Conservation (phyloP, 1,140 invertebrate genomes). For the Archivesica marissinica region DNA sequence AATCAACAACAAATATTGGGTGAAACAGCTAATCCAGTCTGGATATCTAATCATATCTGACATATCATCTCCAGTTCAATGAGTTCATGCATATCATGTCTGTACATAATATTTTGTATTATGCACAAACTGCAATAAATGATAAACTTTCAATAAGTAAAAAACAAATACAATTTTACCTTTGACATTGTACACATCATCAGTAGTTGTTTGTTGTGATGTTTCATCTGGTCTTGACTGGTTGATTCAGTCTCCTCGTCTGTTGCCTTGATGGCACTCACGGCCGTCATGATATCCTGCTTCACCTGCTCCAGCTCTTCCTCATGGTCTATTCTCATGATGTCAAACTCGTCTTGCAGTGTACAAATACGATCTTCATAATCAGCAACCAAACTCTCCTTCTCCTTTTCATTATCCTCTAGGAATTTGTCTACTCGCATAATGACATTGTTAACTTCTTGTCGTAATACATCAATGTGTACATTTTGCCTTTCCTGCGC, state of each 20-base stretch:
- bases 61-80: too few species aligned
- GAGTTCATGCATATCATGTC: too few species aligned
- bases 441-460: slow-evolving; percentile 72
- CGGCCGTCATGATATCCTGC: slow-evolving; percentile 80
- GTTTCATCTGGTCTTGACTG: slow-evolving; percentile 68
- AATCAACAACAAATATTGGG: too few species aligned
- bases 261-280: slow-evolving; percentile 78
- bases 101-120: too few species aligned
- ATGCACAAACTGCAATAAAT: too few species aligned
- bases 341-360: slow-evolving; percentile 76
- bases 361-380: slow-evolving; percentile 73
- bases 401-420: slow-evolving; percentile 74
- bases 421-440: slow-evolving; percentile 74
- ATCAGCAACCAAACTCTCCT: slow-evolving; percentile 68
- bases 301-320: slow-evolving; percentile 78
- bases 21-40: too few species aligned
- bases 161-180: slow-evolving; percentile 65
- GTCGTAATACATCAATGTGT: slow-evolving; percentile 76
- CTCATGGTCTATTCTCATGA: slow-evolving; percentile 75
- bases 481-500: slow-evolving; percentile 77
- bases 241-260: slow-evolving; percentile 76
- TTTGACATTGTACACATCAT: slow-evolving; percentile 68
- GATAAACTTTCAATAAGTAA: too few species aligned
- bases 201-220: slow-evolving; percentile 70
- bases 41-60: too few species aligned